Base-by-base conservation (phyloP, 2,797 vertebrate species). In the Etheostoma perlongum region DNA sequence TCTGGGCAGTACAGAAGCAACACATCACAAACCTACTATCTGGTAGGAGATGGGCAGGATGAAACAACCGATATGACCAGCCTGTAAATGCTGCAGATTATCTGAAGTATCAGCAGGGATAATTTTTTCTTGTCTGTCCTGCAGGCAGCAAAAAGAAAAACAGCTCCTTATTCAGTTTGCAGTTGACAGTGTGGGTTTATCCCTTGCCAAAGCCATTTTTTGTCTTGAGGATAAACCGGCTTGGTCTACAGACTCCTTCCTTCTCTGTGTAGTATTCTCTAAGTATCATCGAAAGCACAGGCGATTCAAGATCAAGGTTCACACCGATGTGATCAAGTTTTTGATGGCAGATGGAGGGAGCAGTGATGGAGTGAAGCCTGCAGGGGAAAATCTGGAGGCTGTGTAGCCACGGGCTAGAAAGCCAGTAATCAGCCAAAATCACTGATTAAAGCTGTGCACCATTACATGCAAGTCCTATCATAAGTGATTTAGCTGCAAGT, bases 61-160 rank as follows among this genome's bases (percentile, higher is more conserved):
- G 85, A 89, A 46, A 74, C 54, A 5, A 84, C 82, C 0, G 64
- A 90, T 33, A 82, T 89, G 60, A 93, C 89, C 51, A 81, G 83
- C 30, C 81, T 94, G 57, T 93, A 66, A 92, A 72, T 44, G 30
- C 80, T 66, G 40, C 49, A 36, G 44, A 63, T 80, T 48, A 71
- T 63, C 61, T 42, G 60, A 75, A 58, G 46, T 53, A 66, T 78
- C 55, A 78, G 33, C n/a, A 18, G 33, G 60, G 55, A 70, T 57
- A 75, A 64, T 25, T 59, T 40, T 60, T 64, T 27, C 52, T 33
- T 52, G 55, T 75, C 59, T 64, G 33, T 75, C 67, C 55, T 25
- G 18, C 51, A 23, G 70, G 77, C 48, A 57, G 65, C 11, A 64
- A 57, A 78, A 74, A 69, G 15, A 72, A 40, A 65, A 25, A 23